These are phyloP conservation scores for Archips crataeganus DNA, from an alignment of 2,888 invertebrate species.

Conservation along the genomic window DNA sequence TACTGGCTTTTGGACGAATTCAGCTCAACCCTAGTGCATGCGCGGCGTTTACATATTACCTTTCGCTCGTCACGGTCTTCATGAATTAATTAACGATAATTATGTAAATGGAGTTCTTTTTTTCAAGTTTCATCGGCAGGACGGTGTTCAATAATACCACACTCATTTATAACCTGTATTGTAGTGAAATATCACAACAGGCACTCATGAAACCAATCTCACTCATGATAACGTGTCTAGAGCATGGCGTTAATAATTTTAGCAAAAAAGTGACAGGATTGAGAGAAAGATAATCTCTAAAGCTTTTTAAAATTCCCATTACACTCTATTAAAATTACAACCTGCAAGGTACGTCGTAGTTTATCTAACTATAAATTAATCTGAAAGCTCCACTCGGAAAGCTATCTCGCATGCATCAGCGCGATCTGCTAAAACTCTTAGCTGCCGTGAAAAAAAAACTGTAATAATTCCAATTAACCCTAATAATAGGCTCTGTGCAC, in stretches of 20 bases:
- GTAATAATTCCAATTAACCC: slow-evolving; percentile 85
- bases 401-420: slow-evolving; percentile 72
- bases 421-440: slow-evolving; percentile 76
- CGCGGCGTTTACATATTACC: slow-evolving; percentile 50
- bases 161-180: neutral
- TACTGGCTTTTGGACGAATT: neutral
- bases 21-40: slow-evolving; percentile 32
- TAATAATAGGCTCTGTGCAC: slow-evolving; percentile 81
- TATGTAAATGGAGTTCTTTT: slow-evolving; percentile 65
- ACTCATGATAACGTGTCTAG: slow-evolving; percentile 16
- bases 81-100: slow-evolving; percentile 71
- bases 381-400: slow-evolving; percentile 71
- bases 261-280: slow-evolving; percentile 30
- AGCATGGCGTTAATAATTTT: slow-evolving; percentile 23
- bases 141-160: neutral
- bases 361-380: slow-evolving; percentile 74
- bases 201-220: neutral
- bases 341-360: slow-evolving; percentile 59
- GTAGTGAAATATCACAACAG: neutral
- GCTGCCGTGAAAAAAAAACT: slow-evolving; percentile 76
- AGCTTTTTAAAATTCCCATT: slow-evolving; percentile 45
- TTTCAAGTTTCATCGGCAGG: slow-evolving; percentile 1
- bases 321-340: slow-evolving; percentile 70
- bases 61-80: slow-evolving; percentile 68
- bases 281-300: slow-evolving; percentile 37